These are phyloP conservation scores for Clupea harengus DNA, from an alignment of 2,113 vertebrate species.

Conservation along the genomic window DNA sequence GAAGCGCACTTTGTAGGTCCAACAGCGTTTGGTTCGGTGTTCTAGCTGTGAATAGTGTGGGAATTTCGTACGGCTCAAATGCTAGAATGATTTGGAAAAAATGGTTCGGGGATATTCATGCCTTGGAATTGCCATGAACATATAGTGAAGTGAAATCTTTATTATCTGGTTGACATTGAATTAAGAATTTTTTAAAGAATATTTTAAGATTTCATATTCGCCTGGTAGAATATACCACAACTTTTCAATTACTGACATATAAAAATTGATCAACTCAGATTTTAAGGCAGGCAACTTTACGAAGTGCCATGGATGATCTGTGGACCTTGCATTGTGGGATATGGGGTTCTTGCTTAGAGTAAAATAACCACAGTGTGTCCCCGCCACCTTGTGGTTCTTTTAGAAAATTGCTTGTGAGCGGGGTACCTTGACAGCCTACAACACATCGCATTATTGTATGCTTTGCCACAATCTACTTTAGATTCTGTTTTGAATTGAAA, in stretches of 20 bases:
- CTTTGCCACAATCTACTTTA: too few relatives aligned
- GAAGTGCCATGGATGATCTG: background rate
- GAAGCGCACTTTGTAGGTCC: background rate
- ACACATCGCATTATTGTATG: too few relatives aligned
- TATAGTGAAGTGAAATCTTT: background rate
- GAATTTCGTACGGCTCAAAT: background rate
- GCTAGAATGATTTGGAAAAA: background rate
- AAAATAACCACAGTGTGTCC: slow-evolving; percentile 33
- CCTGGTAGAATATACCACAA: background rate
- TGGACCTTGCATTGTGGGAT: slow-evolving; percentile 42
- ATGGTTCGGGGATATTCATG: background rate
- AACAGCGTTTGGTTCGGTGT: background rate
- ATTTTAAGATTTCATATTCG: background rate
- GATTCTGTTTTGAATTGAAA: too few relatives aligned
- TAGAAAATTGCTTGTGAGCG: background rate
- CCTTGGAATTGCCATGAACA: background rate
- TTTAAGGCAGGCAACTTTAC: background rate
- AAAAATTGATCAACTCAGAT: background rate
- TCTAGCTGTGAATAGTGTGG: background rate
- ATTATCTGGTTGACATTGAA: background rate
- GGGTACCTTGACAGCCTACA: background rate
- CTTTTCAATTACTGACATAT: background rate
- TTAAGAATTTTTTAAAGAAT: background rate
- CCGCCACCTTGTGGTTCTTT: slow-evolving; percentile 44
- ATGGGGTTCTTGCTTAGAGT: slow-evolving; percentile 18